Evolutionary conservation across 2,797 vertebrate species (phyloP).

Genomic region (Gallirallus australis): DNA sequence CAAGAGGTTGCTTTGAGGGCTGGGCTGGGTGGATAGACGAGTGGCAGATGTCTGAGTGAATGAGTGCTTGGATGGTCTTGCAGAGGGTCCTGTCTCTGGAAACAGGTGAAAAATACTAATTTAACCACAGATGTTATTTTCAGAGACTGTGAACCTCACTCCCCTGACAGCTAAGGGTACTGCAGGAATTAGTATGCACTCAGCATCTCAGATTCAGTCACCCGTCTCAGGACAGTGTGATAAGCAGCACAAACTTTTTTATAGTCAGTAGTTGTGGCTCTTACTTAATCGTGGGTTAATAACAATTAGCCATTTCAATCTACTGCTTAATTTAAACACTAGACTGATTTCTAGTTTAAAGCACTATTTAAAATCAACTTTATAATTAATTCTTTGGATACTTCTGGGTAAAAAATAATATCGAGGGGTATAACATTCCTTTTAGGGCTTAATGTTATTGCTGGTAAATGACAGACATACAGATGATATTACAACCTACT

Average conservation of each 20-base stretch:
- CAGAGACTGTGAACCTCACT: neutral
- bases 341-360: slow-evolving; percentile 30
- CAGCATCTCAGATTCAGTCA: neutral
- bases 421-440: neutral
- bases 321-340: slow-evolving; percentile 19
- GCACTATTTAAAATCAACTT: slow-evolving; percentile 27
- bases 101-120: neutral
- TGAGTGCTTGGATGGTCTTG: neutral
- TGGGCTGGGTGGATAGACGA: neutral
- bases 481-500: neutral
- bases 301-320: slow-evolving; percentile 16
- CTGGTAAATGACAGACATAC: neutral
- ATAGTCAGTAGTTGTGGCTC: neutral
- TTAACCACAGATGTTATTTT: neutral
- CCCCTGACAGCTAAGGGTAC: neutral
- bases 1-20: neutral
- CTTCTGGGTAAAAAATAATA: neutral
- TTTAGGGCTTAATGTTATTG: neutral
- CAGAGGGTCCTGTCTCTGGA: neutral
- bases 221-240: neutral
- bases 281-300: neutral
- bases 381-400: slow-evolving; percentile 26
- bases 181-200: neutral
- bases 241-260: neutral
- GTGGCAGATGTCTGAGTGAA: neutral